Base-by-base conservation (phyloP, 1,140 invertebrate species). In the Drosophila chauvacae region DNA sequence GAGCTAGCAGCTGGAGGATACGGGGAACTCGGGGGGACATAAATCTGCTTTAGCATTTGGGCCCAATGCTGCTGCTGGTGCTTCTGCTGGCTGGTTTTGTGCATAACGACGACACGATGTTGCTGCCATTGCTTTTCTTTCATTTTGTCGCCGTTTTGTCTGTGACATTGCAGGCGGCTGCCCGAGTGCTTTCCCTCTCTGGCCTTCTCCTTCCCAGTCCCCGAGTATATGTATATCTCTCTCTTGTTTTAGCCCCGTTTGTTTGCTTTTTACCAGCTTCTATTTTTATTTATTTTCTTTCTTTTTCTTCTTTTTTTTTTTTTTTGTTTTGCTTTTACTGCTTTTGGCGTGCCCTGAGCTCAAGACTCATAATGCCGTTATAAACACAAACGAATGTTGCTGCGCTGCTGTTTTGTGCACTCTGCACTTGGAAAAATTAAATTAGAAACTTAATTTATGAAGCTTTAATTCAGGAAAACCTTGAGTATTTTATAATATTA, bases 281-380 rank as follows among this genome's bases (percentile, higher is more conserved):
- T 79, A 65, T 65, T 75, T 69, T 60, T 63, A 47, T 71, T 55
- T 83, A 35, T 47, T 72, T 77, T 50, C 66, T 44, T 51, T 39
- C 23, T 51, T 63, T 66, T 20, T 55, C 50, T 82, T 83, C 51
- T 41, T 76, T 30, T 76, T 9, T 14, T 53, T 60, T 63, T 68
- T 64, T 80, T 80, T 68, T 64, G 77, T 80, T 68, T 74, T 77
- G 69, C 45, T 69, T 64, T 69, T 64, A 70, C 74, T 66, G 75
- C 81, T 72, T 58, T 71, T 71, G 71, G 65, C 50, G 44, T 63
- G 47, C 56, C 50, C 74, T 44, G 63, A 84, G 80, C 84, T 88
- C 84, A 90, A 90, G 82, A 90, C 85, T 90, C 85, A 90, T 90
- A 90, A 90, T 90, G 81, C 85, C 85, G 85, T 90, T 90, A 90